Base-by-base conservation (phyloP, 1,140 invertebrate species). In the Rhizoglyphus robini region DNA sequence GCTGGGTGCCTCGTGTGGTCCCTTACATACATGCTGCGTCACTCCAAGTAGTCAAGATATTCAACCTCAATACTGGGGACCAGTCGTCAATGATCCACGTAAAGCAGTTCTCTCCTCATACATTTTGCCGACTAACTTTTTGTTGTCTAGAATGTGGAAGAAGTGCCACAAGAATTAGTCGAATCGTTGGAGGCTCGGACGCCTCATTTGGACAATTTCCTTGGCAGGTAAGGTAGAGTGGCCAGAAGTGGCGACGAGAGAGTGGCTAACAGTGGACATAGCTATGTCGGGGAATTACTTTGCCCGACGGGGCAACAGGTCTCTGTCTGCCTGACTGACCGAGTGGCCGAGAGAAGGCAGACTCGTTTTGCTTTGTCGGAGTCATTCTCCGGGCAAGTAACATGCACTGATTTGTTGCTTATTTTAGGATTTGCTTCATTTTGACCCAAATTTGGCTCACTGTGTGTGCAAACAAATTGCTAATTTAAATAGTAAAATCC, bases 201-300 rank as follows among this genome's bases (percentile, higher is more conserved):
- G 88, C 90, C 0, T 89, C 88, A 36, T 94, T 94, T 75, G 91
- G 90, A 48, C 88, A 87, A 63, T 95, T 94, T 75, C 91, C 91
- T 31, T 95, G 91, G 90, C 90, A 93, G 81, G 83, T 84, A n/a
- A n/a, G n/a, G n/a, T n/a, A n/a, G n/a, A n/a, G n/a, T n/a, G n/a
- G n/a, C n/a, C n/a, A n/a, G n/a, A n/a, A n/a, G n/a, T n/a, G n/a
- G n/a, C n/a, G n/a, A n/a, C n/a, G n/a, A n/a, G n/a, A n/a, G n/a
- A n/a, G n/a, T n/a, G n/a, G n/a, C n/a, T n/a, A n/a, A n/a, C n/a
- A n/a, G n/a, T n/a, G n/a, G n/a, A n/a, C n/a, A n/a, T n/a, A n/a
- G n/a, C n/a, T n/a, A n/a, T n/a, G 8, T 32, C 23, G 8, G 51
- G 8, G 15, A 32, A 54, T 27, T 54, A 18, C 36, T 41, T 11